phyloP scores from a whole-genome alignment of 2,113 vertebrate genomes.

The Psophia crepitans region DNA sequence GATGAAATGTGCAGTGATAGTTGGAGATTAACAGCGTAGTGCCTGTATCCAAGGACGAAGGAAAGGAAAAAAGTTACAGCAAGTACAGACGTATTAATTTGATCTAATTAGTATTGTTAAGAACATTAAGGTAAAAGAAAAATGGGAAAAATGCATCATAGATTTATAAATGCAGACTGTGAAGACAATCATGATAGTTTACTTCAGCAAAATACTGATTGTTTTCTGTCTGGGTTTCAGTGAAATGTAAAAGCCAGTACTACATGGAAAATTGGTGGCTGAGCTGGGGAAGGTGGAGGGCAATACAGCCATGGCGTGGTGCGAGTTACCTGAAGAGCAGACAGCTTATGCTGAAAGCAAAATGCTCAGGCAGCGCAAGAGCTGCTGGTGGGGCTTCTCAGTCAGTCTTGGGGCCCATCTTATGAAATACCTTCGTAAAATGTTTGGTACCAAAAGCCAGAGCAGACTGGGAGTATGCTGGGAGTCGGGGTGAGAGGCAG shows the following conservation, averaged over 20 bases:
- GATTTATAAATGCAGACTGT: not conserved
- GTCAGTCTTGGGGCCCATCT: not conserved
- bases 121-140: not conserved
- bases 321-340: not conserved
- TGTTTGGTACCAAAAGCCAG: not conserved
- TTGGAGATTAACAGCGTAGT: not conserved
- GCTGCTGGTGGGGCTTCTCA: not conserved
- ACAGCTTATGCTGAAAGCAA: not conserved
- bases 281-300: not conserved
- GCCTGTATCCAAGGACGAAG: not conserved
- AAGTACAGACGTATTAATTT: not conserved
- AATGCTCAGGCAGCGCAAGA: not conserved
- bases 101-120: not conserved
- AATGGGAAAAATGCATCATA: not conserved
- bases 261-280: not conserved
- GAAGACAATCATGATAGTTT: not conserved
- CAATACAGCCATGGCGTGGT: accelerated
- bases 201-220: not conserved
- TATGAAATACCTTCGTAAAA: not conserved
- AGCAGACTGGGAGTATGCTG: not conserved
- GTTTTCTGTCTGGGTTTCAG: not conserved
- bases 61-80: not conserved
- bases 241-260: not conserved
- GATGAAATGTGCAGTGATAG: not conserved
- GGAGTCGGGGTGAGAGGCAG: accelerated